Base-by-base conservation (phyloP, 1,140 invertebrate species). In the Bombus haemorrhoidalis region DNA sequence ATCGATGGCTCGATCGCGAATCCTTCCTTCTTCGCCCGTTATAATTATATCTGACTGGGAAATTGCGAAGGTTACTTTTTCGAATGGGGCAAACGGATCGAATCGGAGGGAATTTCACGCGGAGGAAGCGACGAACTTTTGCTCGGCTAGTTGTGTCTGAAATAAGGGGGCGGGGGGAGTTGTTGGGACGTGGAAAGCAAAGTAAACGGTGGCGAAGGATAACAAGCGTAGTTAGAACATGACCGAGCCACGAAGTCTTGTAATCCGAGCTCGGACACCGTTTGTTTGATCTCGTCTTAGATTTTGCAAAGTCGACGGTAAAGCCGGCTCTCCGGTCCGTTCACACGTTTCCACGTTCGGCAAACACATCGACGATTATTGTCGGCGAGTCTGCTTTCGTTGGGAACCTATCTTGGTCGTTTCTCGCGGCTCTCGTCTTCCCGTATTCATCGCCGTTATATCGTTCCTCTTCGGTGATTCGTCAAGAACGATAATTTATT, bases 401-500 rank as follows among this genome's bases (percentile, higher is more conserved):
- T 10, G 15, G 32, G 8, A n/a, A 28, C 28, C 18, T 28, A 41
- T 41, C 41, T 37, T 66, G 10, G 1, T 34, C 41, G 37, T 25
- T 41, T 3, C 62, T 28, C 41, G 37, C 68, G 10, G 32, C 10
- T 37, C 66, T 25, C 34, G 69, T 39, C 34, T 62, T 80, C 28
- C 47, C 64, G 41, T n/a, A 32, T 34, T 34, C 39, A 4, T 43
- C 39, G 37, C 57, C 28, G 28, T 22, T 39, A 76, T 6, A 62
- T 22, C 28, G 0, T 64, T 22, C 15, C n/a, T 9, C 59, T 72
- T 80, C 37, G 83, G 79, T 80, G 84, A 89, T 89, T 88, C 84
- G 86, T 90, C 89, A 87, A 87, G 86, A 80, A 77, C 82, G 89
- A 88, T 90, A 84, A 91, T 90, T 90, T 79, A 87, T 47, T 72